Conservation (phyloP, 2,797 vertebrate genomes). For the Semotilus atromaculatus region DNA sequence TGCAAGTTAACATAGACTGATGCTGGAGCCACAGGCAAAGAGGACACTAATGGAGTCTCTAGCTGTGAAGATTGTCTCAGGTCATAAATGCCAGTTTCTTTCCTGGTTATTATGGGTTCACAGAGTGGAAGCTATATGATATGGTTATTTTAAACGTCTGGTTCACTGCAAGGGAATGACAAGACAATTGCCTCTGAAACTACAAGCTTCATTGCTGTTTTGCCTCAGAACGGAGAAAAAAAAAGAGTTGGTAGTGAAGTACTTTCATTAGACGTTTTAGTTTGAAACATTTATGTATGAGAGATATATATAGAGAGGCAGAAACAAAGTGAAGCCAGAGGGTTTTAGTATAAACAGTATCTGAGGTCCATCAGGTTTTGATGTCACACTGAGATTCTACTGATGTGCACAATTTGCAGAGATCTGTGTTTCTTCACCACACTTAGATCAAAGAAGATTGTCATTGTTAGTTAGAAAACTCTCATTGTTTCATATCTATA, state of each 20-base stretch:
- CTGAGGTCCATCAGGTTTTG: constrained; percentile 35
- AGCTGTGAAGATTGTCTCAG: constrained; percentile 36
- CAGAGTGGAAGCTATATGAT: constrained; percentile 6
- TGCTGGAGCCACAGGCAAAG: constrained; percentile 33
- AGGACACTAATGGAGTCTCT: constrained; percentile 27
- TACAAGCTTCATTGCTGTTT: neutral
- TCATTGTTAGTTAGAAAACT: constrained; percentile 11
- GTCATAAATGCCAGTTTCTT: constrained; percentile 16
- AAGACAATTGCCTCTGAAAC: neutral
- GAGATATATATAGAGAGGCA: neutral
- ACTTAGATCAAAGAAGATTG: constrained; percentile 41
- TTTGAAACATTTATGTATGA: neutral
- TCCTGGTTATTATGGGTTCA: constrained; percentile 16
- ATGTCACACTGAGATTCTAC: constrained; percentile 27
- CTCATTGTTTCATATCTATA: constrained; percentile 34
- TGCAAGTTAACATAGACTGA: constrained; percentile 47
- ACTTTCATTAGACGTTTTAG: neutral
- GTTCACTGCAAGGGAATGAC: neutral
- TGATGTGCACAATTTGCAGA: constrained; percentile 33
- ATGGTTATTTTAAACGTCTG: constrained; percentile 4
- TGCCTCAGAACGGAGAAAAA: neutral
- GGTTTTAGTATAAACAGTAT: neutral
- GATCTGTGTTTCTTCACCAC: constrained; percentile 27
- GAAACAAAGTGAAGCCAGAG: neutral
- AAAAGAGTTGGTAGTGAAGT: neutral